Evolutionary conservation across 2,113 vertebrate genomes (phyloP), one percentile per base, ranked within the genome.

Genomic region (Lycaon pictus): DNA sequence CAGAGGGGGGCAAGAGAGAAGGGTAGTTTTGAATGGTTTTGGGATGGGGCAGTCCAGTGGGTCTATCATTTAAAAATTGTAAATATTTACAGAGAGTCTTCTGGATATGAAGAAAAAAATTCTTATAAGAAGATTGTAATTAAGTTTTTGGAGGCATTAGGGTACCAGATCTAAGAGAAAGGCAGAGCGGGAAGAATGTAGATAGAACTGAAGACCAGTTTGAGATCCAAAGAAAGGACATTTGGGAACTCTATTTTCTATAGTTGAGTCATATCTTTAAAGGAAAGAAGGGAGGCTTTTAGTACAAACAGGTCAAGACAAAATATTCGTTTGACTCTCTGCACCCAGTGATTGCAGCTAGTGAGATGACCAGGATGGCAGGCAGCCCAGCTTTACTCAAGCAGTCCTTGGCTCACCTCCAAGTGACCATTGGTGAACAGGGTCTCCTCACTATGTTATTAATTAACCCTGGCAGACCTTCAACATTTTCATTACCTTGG

Each of bases 401-500:
- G 43, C 63, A 93, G 80, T 84, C 35, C 87, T 98, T 97, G 98
- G 97, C 96, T 97, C 37, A 97, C 32, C 84, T 98, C 97, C 97
- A 94, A 88, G 74, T 94, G 97, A 97, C 96, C 92, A 90, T 56
- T 95, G 96, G 81, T 93, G 60, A 98, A 22, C 56, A 94, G 60
- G 62, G 90, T 96, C 95, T 97, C 96, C 98, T 93, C 97, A 95
- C 96, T 94, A 97, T 98, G 97, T 98, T 97, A 98, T 98, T 98
- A 97, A 98, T 98, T 96, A 97, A 27, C 60, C 82, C 97, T 98
- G 98, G 98, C 96, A 95, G 90, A 80, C 96, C 84, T 94, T 98
- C 97, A 98, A 72, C 74, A 93, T 98, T 98, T 98, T 98, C 98
- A 98, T 98, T 96, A 97, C 98, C 91, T 98, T 98, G 96, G 76